Evolutionary conservation across 2,797 vertebrate genomes (phyloP).

Genomic region (Melanotaenia pygmaea): DNA sequence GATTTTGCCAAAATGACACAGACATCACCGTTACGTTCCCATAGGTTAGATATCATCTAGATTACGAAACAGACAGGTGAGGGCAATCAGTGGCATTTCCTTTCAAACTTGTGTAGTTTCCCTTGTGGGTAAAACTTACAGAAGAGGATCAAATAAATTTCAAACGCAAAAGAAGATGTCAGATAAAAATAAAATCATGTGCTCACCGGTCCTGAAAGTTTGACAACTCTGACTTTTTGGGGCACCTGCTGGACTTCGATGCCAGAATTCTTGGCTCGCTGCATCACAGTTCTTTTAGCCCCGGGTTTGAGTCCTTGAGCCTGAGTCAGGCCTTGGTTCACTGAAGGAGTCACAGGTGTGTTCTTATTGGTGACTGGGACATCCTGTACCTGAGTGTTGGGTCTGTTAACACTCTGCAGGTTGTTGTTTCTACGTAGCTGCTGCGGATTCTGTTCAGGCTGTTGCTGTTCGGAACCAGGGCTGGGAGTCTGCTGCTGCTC

Average conservation of each 20-base stretch:
- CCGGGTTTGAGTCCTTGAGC: conserved; percentile 79
- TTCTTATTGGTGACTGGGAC: conserved; percentile 49
- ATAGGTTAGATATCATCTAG: conserved; percentile 74
- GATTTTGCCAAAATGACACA: conserved; percentile 80
- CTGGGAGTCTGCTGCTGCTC: conserved; percentile 67
- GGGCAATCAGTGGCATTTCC: conserved; percentile 72
- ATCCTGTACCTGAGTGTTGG: conserved; percentile 62
- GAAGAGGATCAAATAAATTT: conserved; percentile 60
- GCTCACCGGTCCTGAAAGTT: conserved; percentile 93
- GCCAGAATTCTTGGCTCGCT: conserved; percentile 85
- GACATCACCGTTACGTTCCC: conserved; percentile 71
- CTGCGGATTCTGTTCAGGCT: conserved; percentile 69
- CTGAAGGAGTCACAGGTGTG: conserved; percentile 59
- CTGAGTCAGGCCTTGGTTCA: conserved; percentile 52
- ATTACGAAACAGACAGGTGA: conserved; percentile 58
- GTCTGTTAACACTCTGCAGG: conserved; percentile 77
- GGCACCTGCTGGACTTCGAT: conserved; percentile 86
- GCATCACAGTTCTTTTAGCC: conserved; percentile 96
- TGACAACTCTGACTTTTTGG: conserved; percentile 95
- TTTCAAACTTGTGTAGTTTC: conserved; percentile 51
- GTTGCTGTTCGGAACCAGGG: conserved; percentile 75
- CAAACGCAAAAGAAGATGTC: conserved; percentile 35
- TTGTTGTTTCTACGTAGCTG: conserved; percentile 79
- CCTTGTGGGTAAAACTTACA: conserved; percentile 47
- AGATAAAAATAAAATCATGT: conserved; percentile 33